phyloP scores from a whole-genome alignment of 2,888 invertebrate species.

The Ennomos fuscantarius region DNA sequence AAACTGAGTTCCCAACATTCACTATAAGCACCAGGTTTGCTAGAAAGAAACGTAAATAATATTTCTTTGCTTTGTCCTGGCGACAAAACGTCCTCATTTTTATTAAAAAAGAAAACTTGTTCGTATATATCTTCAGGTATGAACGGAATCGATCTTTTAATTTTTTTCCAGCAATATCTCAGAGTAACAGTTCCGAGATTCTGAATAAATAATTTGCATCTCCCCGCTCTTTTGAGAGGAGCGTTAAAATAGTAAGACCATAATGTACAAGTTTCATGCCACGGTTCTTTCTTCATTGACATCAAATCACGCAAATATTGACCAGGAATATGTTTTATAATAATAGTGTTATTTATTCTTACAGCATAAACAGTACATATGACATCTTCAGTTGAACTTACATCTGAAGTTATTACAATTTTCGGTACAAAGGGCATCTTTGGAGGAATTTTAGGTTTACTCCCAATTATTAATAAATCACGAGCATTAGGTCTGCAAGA shows the following conservation, averaged over 20 bases:
- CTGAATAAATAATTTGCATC: constrained; percentile 69
- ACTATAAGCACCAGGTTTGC: constrained; percentile 61
- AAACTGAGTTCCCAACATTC: constrained; percentile 81
- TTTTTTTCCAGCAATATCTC: constrained; percentile 79
- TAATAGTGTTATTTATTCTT: constrained; percentile 68
- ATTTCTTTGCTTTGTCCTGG: constrained; percentile 78
- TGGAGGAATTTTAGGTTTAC: constrained; percentile 56
- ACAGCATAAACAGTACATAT: constrained; percentile 59
- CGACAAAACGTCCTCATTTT: constrained; percentile 79
- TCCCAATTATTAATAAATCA: constrained; percentile 64
- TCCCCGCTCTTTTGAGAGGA: constrained; percentile 59
- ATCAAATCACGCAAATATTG: constrained; percentile 49
- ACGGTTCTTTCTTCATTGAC: constrained; percentile 50
- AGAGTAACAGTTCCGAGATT: constrained; percentile 81
- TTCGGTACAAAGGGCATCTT: constrained; percentile 56
- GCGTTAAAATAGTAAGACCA: constrained; percentile 78
- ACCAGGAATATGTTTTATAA: constrained; percentile 57
- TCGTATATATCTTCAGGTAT: constrained; percentile 61
- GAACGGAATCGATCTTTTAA: constrained; percentile 58
- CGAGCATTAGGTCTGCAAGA: constrained; percentile 61
- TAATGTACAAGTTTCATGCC: constrained; percentile 59
- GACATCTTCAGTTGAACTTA: constrained; percentile 26
- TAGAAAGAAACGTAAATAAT: constrained; percentile 76
- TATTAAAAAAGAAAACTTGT: constrained; percentile 84
- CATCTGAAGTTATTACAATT: constrained; percentile 45